Base-by-base conservation (phyloP, 2,113 vertebrate species). In the Deroptyus accipitrinus region DNA sequence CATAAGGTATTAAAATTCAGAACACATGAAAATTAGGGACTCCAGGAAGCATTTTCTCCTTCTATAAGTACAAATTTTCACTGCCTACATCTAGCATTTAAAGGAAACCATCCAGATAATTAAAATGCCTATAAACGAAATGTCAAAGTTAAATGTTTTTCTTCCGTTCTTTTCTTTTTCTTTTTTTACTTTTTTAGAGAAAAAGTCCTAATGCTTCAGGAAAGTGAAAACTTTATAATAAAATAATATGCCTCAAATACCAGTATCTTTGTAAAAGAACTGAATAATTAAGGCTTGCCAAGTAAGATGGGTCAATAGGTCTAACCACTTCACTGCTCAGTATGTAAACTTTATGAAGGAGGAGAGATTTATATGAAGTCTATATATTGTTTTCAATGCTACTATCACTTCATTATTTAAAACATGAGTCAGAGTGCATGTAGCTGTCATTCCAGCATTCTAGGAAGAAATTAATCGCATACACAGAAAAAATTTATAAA, bases 81-180 rank as follows among this genome's bases (percentile, higher is more conserved):
- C 94, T 96, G 89, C 96, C 96, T 97, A 97, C 92, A n/a, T 97
- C 96, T 97, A 98, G 83, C 97, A 97, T 98, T 98, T 98, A 98
- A 97, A 97, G 91, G 97, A 98, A 98, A 97, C 96, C 96, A 98
- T 97, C 96, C 96, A 98, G 97, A 97, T 97, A 98, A 98, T 98
- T 98, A 98, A 98, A 98, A 98, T 97, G 78, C 88, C 97, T 98
- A 97, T 97, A 98, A 98, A 98, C 96, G 96, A 98, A 98, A 98
- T 97, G 97, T 98, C 96, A 97, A 96, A 97, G 79, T 98, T 98
- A 98, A 98, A 98, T 98, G 94, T 97, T 98, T 97, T 97, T 83
- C 22, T 76, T 87, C 18, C 48, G 64, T 83, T 48, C 9, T 52
- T 62, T 54, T 0, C 33, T 62, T 62, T 68, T 76, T 80, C 44